Conservation (phyloP, 2,888 invertebrate genomes). For the Drosophila picticornis region DNA sequence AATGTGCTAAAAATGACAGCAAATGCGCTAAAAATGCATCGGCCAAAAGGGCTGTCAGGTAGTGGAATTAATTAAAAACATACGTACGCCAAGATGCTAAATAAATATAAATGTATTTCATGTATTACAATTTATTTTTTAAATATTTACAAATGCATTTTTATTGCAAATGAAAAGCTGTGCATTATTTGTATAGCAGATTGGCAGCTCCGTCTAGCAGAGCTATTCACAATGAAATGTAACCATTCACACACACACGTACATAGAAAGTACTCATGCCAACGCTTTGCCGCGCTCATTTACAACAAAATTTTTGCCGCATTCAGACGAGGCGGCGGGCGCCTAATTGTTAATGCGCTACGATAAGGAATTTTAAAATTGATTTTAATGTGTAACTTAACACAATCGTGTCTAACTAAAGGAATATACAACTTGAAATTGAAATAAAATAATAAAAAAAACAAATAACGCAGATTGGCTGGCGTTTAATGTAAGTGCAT, state of each 20-base stretch:
- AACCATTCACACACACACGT: slow-evolving; percentile 6
- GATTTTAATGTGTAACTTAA: slow-evolving; percentile 12
- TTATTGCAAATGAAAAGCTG: not conserved
- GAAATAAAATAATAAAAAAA: not conserved
- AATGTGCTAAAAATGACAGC: slow-evolving; percentile 39
- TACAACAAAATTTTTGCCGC: slow-evolving; percentile 55
- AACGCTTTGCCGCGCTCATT: slow-evolving; percentile 55
- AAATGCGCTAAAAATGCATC: slow-evolving; percentile 19
- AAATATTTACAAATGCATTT: not conserved
- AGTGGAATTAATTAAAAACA: not conserved
- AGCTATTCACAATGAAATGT: slow-evolving; percentile 30
- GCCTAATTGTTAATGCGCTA: slow-evolving; percentile 44
- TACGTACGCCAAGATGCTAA: not conserved
- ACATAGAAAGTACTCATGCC: not conserved
- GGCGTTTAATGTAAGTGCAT: slow-evolving; percentile 48
- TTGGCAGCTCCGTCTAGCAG: slow-evolving; percentile 20
- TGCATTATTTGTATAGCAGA: not conserved
- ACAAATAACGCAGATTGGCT: not conserved
- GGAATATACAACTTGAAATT: not conserved
- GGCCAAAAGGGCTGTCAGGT: slow-evolving; percentile 5
- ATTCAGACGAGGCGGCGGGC: slow-evolving; percentile 50
- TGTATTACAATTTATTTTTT: not conserved
- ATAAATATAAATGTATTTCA: not conserved
- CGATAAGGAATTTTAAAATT: slow-evolving; percentile 7
- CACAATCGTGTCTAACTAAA: not conserved